A percentile compares a stretch with the other conserved stretches of the same genome.
phyloP scores from a whole-genome alignment of 64 coral and sea anemone species.

The Trachythela sp. region DNA sequence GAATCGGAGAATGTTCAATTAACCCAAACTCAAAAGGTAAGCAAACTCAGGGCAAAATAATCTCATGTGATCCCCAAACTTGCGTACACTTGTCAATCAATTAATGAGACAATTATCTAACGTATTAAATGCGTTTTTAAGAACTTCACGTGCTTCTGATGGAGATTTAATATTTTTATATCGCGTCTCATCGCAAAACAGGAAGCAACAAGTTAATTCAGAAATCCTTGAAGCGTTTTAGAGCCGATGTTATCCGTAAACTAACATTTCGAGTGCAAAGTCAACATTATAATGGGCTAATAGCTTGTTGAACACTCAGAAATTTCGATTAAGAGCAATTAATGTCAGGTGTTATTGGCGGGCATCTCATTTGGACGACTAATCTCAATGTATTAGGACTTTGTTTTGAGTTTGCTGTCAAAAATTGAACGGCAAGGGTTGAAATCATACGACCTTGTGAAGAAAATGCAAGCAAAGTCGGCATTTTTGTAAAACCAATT shows the following conservation, averaged over 20 bases:
- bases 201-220: not conserved
- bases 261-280: slow-evolving; percentile 11
- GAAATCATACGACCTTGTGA: not conserved
- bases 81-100: not conserved
- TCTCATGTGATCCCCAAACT: not conserved
- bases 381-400: not conserved
- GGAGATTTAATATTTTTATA: not conserved
- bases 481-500: not conserved
- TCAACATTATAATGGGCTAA: slow-evolving; percentile 8
- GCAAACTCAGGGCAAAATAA: not conserved
- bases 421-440: not conserved
- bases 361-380: not conserved
- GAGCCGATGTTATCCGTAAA: not conserved
- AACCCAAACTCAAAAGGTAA: not conserved
- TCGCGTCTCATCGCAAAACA: not conserved
- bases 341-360: not conserved
- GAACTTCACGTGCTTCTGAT: not conserved
- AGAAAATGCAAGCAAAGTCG: not conserved
- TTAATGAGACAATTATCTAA: not conserved
- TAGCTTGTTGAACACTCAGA: not conserved
- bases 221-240: not conserved
- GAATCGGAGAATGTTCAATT: not conserved
- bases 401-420: not conserved
- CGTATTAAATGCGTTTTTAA: not conserved
- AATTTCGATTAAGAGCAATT: slow-evolving; percentile 1